These are phyloP conservation scores for Rhopalosiphum padi DNA, from an alignment of 1,140 invertebrate genomes.

Conservation along the genomic window DNA sequence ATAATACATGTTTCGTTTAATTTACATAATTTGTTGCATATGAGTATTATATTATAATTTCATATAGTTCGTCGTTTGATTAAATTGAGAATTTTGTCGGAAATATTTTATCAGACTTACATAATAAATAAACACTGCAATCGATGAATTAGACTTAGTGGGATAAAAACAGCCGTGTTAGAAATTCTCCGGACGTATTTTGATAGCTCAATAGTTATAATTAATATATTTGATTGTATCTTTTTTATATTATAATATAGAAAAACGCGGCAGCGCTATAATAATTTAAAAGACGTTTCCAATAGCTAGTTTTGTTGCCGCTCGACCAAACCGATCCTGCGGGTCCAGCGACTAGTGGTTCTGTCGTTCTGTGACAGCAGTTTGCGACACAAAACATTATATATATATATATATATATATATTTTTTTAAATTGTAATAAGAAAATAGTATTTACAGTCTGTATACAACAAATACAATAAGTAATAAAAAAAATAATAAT, in stretches of 20 bases:
- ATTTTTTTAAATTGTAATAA: no score
- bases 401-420: no score
- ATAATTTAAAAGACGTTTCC: not conserved
- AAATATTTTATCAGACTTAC: not conserved
- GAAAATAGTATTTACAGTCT: no score
- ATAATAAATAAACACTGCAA: not conserved
- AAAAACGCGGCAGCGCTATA: not conserved
- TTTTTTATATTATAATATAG: not conserved
- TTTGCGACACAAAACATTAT: not conserved
- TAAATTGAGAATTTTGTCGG: slow-evolving; percentile 20
- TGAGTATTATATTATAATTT: not conserved
- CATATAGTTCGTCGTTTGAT: not conserved
- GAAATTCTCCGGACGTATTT: not conserved
- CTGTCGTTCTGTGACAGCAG: not conserved
- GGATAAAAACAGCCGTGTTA: not conserved
- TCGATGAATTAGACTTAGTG: not conserved
- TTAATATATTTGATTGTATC: slow-evolving; percentile 16
- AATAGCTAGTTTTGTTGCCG: not conserved
- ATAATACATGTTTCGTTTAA: not conserved
- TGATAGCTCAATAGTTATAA: slow-evolving; percentile 26
- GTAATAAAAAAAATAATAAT: no score
- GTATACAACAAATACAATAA: no score
- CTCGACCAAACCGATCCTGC: not conserved
- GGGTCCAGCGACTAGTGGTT: not conserved
- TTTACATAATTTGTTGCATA: slow-evolving; percentile 34